phyloP scores from a whole-genome alignment of 2,888 invertebrate species.

The Tetranychus piercei region DNA sequence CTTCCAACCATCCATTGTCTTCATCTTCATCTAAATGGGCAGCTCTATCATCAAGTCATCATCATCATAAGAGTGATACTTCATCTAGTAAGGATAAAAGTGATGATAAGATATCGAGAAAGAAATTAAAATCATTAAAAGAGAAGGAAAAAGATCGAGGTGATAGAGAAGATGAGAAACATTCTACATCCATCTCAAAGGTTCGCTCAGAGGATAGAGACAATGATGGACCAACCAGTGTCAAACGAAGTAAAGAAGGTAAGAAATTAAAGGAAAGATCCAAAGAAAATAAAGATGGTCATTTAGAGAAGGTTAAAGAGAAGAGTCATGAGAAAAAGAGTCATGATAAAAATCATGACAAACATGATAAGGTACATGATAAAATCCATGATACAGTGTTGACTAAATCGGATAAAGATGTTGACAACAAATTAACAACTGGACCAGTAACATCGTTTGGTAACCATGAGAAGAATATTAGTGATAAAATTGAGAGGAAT shows the following conservation, averaged over 20 bases:
- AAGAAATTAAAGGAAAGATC: conserved; percentile 21
- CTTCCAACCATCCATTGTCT: background rate
- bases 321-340: conserved; percentile 18
- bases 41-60: background rate
- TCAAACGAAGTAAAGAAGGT: conserved; percentile 18
- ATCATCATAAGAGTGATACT: background rate
- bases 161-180: conserved; percentile 10
- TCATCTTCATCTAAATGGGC: background rate
- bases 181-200: background rate
- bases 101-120: conserved; percentile 21
- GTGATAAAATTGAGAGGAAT: background rate
- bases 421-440: conserved; percentile 21
- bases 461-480: background rate
- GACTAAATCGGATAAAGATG: conserved; percentile 18
- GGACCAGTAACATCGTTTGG: background rate
- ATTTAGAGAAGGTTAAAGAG: conserved; percentile 20
- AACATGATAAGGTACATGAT: no score
- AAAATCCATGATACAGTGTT: background rate
- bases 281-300: conserved; percentile 22
- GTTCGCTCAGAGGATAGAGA: background rate
- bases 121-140: conserved; percentile 22
- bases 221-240: background rate
- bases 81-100: background rate
- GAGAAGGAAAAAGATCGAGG: conserved; percentile 22
- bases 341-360: no score